Conservation (phyloP, 2,797 vertebrate species). For the Crypturellus tataupa region DNA sequence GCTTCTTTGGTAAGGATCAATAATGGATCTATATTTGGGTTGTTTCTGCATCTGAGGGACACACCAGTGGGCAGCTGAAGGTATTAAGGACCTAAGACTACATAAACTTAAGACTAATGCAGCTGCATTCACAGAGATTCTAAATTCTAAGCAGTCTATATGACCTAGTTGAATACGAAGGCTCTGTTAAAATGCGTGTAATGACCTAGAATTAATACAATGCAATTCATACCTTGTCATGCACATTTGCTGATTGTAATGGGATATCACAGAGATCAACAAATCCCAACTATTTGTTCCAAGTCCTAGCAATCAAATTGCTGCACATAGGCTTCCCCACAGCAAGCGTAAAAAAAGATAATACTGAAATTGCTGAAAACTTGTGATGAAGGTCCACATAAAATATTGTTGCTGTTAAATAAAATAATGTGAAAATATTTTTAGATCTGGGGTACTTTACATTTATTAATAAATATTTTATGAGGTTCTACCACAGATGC, state of each 20-base stretch:
- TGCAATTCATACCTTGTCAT: not conserved
- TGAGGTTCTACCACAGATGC: constrained; percentile 43
- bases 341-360: not conserved
- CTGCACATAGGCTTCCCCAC: not conserved
- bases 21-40: not conserved
- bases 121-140: not conserved
- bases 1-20: not conserved
- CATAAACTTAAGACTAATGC: no score
- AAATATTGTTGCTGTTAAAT: constrained; percentile 24
- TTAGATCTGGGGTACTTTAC: constrained; percentile 50
- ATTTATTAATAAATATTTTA: constrained; percentile 78
- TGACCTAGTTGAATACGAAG: constrained; percentile 23
- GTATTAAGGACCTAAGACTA: not conserved
- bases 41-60: not conserved
- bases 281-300: constrained; percentile 27
- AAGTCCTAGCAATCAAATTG: constrained; percentile 36
- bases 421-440: constrained; percentile 52
- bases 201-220: constrained; percentile 36
- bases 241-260: constrained; percentile 12
- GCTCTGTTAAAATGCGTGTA: constrained; percentile 20
- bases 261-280: constrained; percentile 9
- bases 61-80: not conserved
- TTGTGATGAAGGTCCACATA: not conserved
- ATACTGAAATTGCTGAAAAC: not conserved
- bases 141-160: not conserved